A percentile compares a stretch with the other conserved stretches of the same genome.
These are phyloP conservation scores for Cyanistes caeruleus DNA, from an alignment of 2,113 vertebrate species.

Conservation along the genomic window DNA sequence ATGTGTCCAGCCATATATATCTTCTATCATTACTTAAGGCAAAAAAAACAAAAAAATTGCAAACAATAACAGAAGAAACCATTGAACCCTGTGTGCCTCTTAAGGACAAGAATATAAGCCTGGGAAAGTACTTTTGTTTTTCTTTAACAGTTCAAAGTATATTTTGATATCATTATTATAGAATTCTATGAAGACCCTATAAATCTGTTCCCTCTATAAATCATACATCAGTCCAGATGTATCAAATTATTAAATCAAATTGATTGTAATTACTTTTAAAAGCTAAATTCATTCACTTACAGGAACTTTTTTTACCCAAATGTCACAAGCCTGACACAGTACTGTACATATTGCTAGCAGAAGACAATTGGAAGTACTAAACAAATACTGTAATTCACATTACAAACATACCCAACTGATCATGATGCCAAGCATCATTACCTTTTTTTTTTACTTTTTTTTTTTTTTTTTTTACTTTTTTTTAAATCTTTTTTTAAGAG, in stretches of 20 bases:
- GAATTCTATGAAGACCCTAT: conserved; percentile 77
- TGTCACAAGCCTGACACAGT: conserved; percentile 87
- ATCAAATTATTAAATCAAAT: conserved; percentile 85
- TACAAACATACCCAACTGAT: conserved; percentile 87
- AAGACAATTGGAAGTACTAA: conserved; percentile 88
- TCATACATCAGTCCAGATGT: conserved; percentile 77
- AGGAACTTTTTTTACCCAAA: conserved; percentile 80
- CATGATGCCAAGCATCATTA: conserved; percentile 69
- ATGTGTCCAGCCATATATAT: conserved; percentile 94
- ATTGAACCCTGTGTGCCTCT: conserved; percentile 83
- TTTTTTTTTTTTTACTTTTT: not conserved
- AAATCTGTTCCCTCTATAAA: conserved; percentile 74
- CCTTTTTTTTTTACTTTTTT: not conserved
- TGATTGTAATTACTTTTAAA: conserved; percentile 79
- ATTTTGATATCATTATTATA: conserved; percentile 80
- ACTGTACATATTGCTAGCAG: conserved; percentile 95
- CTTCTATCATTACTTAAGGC: conserved; percentile 89
- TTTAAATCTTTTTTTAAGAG: not conserved
- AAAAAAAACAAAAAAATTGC: conserved; percentile 80
- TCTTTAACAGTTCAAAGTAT: conserved; percentile 76
- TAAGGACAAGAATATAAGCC: conserved; percentile 82
- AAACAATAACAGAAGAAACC: conserved; percentile 87
- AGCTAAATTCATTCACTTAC: conserved; percentile 90
- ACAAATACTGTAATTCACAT: conserved; percentile 81
- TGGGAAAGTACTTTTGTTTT: conserved; percentile 78